Base-by-base conservation (phyloP, 2,888 invertebrate genomes). In the Cecidostiba fungosa region DNA sequence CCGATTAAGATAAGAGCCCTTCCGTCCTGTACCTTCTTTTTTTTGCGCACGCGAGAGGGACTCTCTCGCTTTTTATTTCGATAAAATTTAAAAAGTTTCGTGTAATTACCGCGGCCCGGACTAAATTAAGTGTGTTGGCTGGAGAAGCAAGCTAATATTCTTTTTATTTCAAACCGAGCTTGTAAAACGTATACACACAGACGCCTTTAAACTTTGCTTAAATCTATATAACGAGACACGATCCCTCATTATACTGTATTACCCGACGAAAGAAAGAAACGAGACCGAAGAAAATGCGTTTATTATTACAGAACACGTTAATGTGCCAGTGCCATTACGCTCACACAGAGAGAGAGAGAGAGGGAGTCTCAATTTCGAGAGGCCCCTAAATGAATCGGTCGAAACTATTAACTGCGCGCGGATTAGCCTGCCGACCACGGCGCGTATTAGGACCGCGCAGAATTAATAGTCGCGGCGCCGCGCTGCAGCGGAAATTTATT, bases 1-100 rank as follows among this genome's bases (percentile, higher is more conserved):
- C 54, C 80, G 84, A 84, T 84, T 76, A 76, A 84, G 84, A 84
- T 84, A 84, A 84, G 80, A 59, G 74, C n/a, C n/a, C 43, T 3
- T 39, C 23, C 23, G 36, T 32, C 66, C 16, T 73, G 74, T 10
- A 14, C 47, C 14, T 59, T 59, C 72, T 54, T 47, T 36, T 39
- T 5, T 43, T 59, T 29, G 43, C 43, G 36, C 54, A 26, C 39
- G 72, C 80, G 59, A 5, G 59, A 5, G 8, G 19, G 32, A 23
- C 62, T 62, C 62, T 62, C 23, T 62, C 23, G 10, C 19, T 29
- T 70, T 77, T 82, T 77, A 19, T 32, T 72, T 70, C 39, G 70
- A 77, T 83, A 62, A 59, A 77, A 77, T 77, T 54, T 39, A 39
- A 36, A 82, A 83, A 83, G 32, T 59, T 26, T 70, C 29, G 43